A percentile compares a stretch with the other conserved stretches of the same genome.
Conservation (phyloP, 1,140 invertebrate genomes). For the Orius insidiosus region DNA sequence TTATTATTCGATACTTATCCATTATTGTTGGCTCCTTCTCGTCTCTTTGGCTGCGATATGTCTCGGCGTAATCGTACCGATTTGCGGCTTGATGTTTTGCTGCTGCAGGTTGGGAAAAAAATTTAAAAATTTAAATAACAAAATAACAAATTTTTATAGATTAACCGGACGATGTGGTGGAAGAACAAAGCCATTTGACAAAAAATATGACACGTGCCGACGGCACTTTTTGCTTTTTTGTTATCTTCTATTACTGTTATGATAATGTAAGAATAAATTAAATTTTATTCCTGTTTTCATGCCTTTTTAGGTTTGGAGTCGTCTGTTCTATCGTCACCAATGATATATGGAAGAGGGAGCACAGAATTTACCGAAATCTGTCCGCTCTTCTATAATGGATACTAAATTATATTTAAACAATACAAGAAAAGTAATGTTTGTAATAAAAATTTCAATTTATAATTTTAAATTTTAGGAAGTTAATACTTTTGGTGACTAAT, state of each 20-base stretch:
- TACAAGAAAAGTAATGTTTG: conserved; percentile 32
- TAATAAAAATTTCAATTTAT: not conserved
- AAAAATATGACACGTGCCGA: conserved; percentile 59
- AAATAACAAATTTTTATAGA: too few species aligned
- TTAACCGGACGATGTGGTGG: conserved; percentile 49
- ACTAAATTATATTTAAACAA: conserved; percentile 45
- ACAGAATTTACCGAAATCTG: conserved; percentile 34
- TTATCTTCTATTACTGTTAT: conserved; percentile 47
- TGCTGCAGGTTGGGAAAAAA: conserved; percentile 52
- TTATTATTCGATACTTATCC: conserved; percentile 34
- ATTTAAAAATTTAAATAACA: too few species aligned
- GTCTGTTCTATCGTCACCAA: conserved; percentile 77
- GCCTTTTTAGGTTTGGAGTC: conserved; percentile 50
- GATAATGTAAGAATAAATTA: conserved; percentile 44
- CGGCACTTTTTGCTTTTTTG: conserved; percentile 52
- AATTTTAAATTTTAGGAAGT: conserved; percentile 29
- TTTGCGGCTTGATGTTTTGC: conserved; percentile 59
- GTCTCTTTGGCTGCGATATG: conserved; percentile 36
- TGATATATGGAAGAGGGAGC: conserved; percentile 53
- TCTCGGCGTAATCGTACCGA: conserved; percentile 42
- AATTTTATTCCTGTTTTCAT: too few species aligned
- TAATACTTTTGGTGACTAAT: conserved; percentile 45
- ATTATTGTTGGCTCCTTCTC: conserved; percentile 37
- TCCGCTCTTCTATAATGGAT: conserved; percentile 40
- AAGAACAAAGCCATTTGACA: conserved; percentile 55